Evolutionary conservation across 2,113 vertebrate genomes (phyloP).

Genomic region (Clupea harengus): DNA sequence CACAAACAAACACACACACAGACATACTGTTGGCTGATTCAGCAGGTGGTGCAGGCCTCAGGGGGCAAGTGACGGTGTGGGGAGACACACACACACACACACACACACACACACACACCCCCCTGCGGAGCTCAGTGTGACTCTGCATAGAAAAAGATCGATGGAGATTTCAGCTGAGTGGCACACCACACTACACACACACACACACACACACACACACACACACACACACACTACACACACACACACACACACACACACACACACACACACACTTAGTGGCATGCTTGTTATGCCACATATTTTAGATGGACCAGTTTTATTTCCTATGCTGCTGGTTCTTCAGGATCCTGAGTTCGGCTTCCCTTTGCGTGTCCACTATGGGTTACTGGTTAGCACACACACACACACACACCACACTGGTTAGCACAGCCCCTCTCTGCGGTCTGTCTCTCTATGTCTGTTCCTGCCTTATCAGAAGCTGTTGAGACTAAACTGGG

Average conservation of each 20-base stretch:
- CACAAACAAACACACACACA: background rate
- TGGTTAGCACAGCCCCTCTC: too few species aligned
- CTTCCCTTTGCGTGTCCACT: background rate
- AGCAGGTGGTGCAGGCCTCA: background rate
- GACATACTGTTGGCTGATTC: background rate
- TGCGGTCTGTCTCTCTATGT: background rate
- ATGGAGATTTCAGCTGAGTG: background rate
- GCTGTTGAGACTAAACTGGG: too few species aligned
- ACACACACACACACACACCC: background rate
- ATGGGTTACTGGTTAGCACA: background rate
- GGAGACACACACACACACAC: background rate
- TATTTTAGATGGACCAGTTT: background rate
- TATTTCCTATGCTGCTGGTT: background rate
- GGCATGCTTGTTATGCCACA: background rate
- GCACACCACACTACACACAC: background rate
- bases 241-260: background rate
- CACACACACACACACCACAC: background rate
- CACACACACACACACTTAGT: background rate
- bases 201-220: background rate
- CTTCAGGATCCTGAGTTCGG: background rate
- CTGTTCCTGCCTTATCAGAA: too few species aligned
- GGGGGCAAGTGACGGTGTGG: background rate
- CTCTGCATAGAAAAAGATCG: conserved; percentile 1
- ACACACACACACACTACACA: background rate
- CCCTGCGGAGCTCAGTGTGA: background rate